Base-by-base conservation (phyloP, 2,113 vertebrate genomes). In the Corynorhinus townsendii region DNA sequence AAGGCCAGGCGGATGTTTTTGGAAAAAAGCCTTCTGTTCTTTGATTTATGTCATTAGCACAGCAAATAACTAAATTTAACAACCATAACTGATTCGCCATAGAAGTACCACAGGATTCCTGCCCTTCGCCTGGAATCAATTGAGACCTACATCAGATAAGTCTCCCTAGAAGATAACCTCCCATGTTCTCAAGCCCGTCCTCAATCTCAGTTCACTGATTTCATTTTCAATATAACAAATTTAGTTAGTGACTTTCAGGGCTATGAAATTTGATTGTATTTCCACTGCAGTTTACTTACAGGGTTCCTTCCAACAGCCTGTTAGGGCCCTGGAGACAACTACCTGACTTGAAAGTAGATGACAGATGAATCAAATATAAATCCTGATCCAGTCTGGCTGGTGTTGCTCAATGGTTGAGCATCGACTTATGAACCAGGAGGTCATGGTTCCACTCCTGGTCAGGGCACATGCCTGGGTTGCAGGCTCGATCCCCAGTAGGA, bases 21-120 rank as follows among this genome's bases (percentile, higher is more conserved):
- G 72, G 68, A 95, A 86, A 87, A 72, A 68, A 54, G 9, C 45
- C 73, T 75, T 88, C 85, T 94, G 59, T 85, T 85, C 91, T 94
- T 52, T 92, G 86, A 76, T 62, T 76, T 86, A 91, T n/a, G 77
- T 40, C 72, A 66, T 20, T 12, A 88, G 40, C 56, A n/a, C 15
- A 79, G 69, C 62, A 91, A 81, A 59, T 30, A 85, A 71, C 52
- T 77, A 56, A 64, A 59, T 49, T 47, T 59, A 86, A 83, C 0
- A 0, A 62, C 33, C 52, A 16, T 19, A 81, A 90, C 56, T 56
- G 87, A 85, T 66, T 90, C 52, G 35, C 75, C 91, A 35, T 1
- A 69, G 59, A 68, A 82, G 49, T 56, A 33, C 45, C 49, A 4
- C 5, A 4, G 52, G 86, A 90, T 28, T 89, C 17, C 75, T 49